A percentile compares a stretch with the other conserved stretches of the same genome.
Evolutionary conservation across 2,113 vertebrate genomes (phyloP).

Genomic region (Cololabis saira): DNA sequence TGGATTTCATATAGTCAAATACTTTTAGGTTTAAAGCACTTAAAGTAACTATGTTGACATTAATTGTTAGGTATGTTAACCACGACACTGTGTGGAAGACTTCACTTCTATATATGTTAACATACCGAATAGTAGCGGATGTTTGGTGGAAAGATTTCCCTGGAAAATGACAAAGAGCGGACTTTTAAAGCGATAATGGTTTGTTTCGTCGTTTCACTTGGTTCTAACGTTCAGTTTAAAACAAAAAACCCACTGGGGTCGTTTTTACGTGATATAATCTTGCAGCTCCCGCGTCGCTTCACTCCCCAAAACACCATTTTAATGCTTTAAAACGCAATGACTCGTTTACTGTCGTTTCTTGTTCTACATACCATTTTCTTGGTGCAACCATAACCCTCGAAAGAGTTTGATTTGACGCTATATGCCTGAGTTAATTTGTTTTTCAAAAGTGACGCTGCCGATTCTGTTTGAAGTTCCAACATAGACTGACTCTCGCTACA

Average conservation of each 20-base stretch:
- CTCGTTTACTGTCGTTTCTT: background rate
- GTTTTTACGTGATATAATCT: conserved; percentile 5
- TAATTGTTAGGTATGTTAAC: background rate
- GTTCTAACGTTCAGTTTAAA: rapidly evolving
- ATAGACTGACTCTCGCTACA: conserved; percentile 10
- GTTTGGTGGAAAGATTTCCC: no score
- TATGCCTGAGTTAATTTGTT: background rate
- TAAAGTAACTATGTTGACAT: background rate
- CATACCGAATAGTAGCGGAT: background rate
- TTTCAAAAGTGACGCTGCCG: conserved; percentile 2
- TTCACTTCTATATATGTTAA: background rate
- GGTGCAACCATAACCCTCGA: background rate
- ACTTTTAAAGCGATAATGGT: background rate
- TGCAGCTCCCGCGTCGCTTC: conserved; percentile 12
- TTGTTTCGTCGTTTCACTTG: background rate
- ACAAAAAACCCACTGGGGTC: background rate
- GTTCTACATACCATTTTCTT: background rate
- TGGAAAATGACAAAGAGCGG: no score
- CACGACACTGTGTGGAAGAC: background rate
- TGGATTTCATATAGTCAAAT: background rate
- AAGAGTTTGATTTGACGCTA: background rate
- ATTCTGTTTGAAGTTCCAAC: conserved; percentile 31
- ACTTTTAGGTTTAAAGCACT: background rate
- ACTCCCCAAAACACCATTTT: background rate
- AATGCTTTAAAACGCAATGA: background rate